A percentile compares a stretch with the other conserved stretches of the same genome.
These are phyloP conservation scores for Leuciscus idus DNA, from an alignment of 2,113 vertebrate species.

Conservation along the genomic window DNA sequence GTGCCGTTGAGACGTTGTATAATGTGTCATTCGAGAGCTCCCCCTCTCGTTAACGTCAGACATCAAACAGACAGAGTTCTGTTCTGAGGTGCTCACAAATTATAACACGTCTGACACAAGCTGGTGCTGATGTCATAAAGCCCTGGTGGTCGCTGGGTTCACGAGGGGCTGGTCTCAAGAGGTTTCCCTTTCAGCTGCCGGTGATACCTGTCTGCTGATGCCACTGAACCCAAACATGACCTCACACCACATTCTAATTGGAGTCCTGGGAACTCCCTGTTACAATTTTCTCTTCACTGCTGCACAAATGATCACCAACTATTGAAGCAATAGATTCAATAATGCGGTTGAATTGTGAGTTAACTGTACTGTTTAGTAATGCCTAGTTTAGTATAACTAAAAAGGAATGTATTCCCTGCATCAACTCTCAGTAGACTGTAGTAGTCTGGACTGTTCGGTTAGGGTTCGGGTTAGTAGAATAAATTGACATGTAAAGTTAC, in stretches of 20 bases:
- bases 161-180: conserved; percentile 56
- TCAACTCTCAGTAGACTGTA: no score
- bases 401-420: no score
- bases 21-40: not conserved
- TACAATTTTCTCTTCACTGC: conserved; percentile 29
- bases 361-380: no score
- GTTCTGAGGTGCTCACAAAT: not conserved
- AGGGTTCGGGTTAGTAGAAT: no score
- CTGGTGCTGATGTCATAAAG: conserved; percentile 61
- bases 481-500: no score
- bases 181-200: conserved; percentile 29
- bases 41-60: conserved; percentile 40
- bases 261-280: conserved; percentile 42
- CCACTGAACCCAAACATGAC: conserved; percentile 44
- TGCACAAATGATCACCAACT: not conserved
- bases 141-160: conserved; percentile 54
- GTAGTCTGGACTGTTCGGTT: no score
- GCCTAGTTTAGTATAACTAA: no score
- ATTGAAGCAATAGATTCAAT: not conserved
- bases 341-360: not conserved
- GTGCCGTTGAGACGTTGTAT: not conserved
- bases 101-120: not conserved
- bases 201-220: conserved; percentile 48
- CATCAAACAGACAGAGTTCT: conserved; percentile 33
- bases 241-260: conserved; percentile 38